Conservation (phyloP, 2,113 vertebrate species). For the Halichoeres trimaculatus region DNA sequence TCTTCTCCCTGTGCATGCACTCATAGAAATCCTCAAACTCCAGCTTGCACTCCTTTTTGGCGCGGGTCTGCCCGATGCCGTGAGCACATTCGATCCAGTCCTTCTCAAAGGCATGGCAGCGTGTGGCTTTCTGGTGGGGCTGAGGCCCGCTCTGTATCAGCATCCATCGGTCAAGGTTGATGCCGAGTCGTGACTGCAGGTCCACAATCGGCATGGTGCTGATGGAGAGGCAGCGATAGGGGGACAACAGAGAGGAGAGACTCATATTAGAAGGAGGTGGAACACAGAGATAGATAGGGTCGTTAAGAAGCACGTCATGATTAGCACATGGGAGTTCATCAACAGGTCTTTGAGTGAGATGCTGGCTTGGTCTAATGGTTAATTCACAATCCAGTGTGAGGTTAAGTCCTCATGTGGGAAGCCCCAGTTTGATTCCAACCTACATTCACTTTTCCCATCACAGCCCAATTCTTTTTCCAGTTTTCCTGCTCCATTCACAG, state of each 20-base stretch:
- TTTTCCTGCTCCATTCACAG: too few relatives aligned
- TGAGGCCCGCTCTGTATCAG: conserved; percentile 85
- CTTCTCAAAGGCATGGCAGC: conserved; percentile 94
- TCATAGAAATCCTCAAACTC: conserved; percentile 93
- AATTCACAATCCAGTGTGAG: too few relatives aligned
- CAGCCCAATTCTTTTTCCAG: too few relatives aligned
- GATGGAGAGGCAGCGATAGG: too few relatives aligned
- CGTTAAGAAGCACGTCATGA: neutral
- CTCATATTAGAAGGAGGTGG: neutral
- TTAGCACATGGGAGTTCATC: too few relatives aligned
- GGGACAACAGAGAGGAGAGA: neutral
- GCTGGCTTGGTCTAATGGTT: too few relatives aligned
- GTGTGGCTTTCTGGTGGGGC: conserved; percentile 69
- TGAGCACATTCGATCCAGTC: conserved; percentile 93
- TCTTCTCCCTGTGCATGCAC: conserved; percentile 88
- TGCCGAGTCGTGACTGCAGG: conserved; percentile 85
- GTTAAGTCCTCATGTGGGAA: too few relatives aligned
- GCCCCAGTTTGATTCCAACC: too few relatives aligned
- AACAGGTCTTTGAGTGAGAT: too few relatives aligned
- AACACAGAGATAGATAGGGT: neutral
- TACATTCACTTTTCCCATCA: too few relatives aligned
- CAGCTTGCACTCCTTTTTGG: conserved; percentile 87
- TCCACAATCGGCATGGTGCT: conserved; percentile 91
- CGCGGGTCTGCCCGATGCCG: conserved; percentile 88
- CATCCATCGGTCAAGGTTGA: conserved; percentile 87